Evolutionary conservation across 2,797 vertebrate genomes (phyloP), one percentile per base, ranked within the genome.

Genomic region (Petrocephalus schoutedeni): DNA sequence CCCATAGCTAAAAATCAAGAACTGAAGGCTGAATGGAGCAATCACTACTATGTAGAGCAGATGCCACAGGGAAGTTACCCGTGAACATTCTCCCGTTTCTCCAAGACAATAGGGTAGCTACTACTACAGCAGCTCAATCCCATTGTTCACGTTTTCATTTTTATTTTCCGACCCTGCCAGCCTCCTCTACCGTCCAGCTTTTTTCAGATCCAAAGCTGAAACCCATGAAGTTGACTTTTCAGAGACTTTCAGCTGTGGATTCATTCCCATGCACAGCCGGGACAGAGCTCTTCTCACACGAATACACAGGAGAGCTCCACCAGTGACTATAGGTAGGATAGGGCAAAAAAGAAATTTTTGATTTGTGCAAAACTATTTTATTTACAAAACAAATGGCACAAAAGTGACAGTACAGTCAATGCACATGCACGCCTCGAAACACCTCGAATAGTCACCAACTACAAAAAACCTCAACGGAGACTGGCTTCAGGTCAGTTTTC

Each of bases 341-440:
- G 84, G 84, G 51, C 45, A 59, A 61, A 32, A 94, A 92, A 94
- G 91, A 91, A 94, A 93, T 95, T 92, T 28, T 94, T 95, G 95
- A 96, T 96, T 97, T 98, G 98, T 99, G 97, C 97, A 99, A 99
- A 99, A 99, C 97, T 97, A 98, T 92, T 98, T 95, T 98, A 99
- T 99, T 98, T 99, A 99, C 98, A 99, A 97, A 97, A 97, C 96
- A 97, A 98, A 98, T 98, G 97, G 97, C 98, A 98, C 97, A 96
- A 96, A 94, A 97, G 96, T 98, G 96, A 97, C 96, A 97, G 96
- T 95, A 94, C 93, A 96, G 97, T 97, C 92, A 92, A 96, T 96
- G 94, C 96, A 97, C 97, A 97, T 97, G 97, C 97, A 96, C 93
- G 96, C 95, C 94, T 96, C 95, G 95, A 36, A 94, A 95, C 93